Conservation (phyloP, 2,113 vertebrate species). For the Thalassoma bifasciatum region DNA sequence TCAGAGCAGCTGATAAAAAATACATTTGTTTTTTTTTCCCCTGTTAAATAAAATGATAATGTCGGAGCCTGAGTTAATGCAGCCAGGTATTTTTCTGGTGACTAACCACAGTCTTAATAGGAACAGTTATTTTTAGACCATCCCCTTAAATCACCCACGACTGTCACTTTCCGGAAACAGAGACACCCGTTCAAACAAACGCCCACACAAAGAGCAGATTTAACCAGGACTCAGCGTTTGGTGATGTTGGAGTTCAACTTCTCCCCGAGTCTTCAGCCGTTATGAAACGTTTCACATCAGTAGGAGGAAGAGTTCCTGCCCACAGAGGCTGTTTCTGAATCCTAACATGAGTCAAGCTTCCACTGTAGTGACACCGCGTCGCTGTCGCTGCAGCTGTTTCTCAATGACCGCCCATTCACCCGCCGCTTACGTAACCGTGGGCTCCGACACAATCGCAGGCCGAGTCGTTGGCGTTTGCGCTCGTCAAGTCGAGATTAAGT, state of each 20-base stretch:
- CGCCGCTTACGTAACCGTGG: conserved; percentile 27
- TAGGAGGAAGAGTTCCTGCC: conserved; percentile 55
- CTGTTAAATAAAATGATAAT: neutral
- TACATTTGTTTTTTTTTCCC: neutral
- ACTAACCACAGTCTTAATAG: conserved; percentile 7
- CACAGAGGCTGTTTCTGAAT: conserved; percentile 39
- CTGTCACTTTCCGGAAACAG: conserved; percentile 8
- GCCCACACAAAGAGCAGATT: conserved; percentile 11
- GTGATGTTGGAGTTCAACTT: neutral
- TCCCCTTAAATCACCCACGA: neutral
- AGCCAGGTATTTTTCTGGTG: conserved; percentile 11
- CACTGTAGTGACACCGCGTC: conserved; percentile 14
- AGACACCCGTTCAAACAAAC: conserved; percentile 2
- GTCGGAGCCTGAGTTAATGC: neutral
- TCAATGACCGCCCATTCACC: conserved; percentile 10
- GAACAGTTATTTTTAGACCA: neutral
- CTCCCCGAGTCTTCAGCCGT: conserved; percentile 21
- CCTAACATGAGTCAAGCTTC: conserved; percentile 31
- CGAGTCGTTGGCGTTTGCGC: conserved; percentile 44
- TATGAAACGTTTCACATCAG: conserved; percentile 53
- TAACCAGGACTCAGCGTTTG: neutral
- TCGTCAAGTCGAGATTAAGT: conserved; percentile 40
- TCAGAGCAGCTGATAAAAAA: neutral
- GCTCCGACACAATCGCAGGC: conserved; percentile 19
- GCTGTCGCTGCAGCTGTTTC: conserved; percentile 29